These are phyloP conservation scores for Agonum fuliginosum DNA, from an alignment of 2,888 invertebrate genomes.

Conservation along the genomic window DNA sequence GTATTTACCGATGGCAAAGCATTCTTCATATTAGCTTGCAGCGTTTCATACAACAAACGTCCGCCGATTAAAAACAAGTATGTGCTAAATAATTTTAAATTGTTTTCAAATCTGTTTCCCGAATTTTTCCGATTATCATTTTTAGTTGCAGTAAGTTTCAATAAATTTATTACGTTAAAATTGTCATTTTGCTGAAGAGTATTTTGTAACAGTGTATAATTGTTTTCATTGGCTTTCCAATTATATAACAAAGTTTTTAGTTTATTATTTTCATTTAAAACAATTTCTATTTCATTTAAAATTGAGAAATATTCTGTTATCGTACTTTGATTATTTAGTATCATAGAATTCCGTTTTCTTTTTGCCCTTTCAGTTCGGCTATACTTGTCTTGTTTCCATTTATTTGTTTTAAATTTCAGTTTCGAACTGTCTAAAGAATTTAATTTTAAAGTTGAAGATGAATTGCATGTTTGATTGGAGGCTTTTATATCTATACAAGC, in stretches of 20 bases:
- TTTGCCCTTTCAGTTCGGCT: background rate
- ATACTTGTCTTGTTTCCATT: slow-evolving; percentile 5
- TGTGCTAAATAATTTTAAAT: background rate
- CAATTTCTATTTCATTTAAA: background rate
- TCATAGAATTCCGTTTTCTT: background rate
- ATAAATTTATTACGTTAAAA: background rate
- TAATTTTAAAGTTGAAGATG: background rate
- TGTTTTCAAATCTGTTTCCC: background rate
- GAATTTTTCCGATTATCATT: background rate
- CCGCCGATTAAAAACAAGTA: background rate
- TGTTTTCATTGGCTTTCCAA: too few species aligned
- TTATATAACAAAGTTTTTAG: background rate
- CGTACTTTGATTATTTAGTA: background rate
- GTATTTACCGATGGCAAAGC: background rate
- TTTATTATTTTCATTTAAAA: background rate
- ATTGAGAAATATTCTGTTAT: background rate
- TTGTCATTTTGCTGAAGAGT: background rate
- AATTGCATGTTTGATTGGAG: background rate
- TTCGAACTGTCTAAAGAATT: background rate
- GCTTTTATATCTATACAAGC: background rate
- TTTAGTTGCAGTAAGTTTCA: too few species aligned
- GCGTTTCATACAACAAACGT: background rate
- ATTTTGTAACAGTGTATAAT: background rate
- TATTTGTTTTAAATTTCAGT: background rate
- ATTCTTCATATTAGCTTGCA: background rate